Percentiles rank a stretch among this genome's conserved stretches.
Conservation (phyloP, 2,888 invertebrate genomes). For the Parapristionchus giblindavisi region DNA sequence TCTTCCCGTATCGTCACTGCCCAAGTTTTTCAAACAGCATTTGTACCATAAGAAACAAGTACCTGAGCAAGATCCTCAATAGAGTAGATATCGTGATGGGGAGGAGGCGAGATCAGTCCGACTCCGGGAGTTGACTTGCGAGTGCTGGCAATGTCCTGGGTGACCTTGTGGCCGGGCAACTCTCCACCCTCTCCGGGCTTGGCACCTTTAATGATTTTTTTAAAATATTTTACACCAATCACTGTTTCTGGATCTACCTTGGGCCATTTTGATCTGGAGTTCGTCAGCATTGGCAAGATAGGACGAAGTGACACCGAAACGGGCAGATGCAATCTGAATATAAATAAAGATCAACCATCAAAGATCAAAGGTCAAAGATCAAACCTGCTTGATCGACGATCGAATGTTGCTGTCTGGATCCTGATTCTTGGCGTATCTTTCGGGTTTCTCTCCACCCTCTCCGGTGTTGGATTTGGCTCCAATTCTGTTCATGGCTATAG, state of each 20-base stretch:
- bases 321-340: slow-evolving; percentile 86
- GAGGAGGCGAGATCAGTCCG: slow-evolving; percentile 96
- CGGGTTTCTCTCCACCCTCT: slow-evolving; percentile 84
- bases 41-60: too few species aligned
- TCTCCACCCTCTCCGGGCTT: slow-evolving; percentile 99
- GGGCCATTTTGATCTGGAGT: slow-evolving; percentile 99
- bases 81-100: slow-evolving; percentile 99
- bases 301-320: slow-evolving; percentile 96
- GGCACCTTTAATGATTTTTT: slow-evolving; percentile 75
- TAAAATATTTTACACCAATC: neutral
- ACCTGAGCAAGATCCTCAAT: slow-evolving; percentile 96
- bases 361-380: neutral
- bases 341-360: neutral
- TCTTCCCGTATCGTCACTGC: too few species aligned
- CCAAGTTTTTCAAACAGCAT: too few species aligned
- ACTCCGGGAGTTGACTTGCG: slow-evolving; percentile 96
- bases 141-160: slow-evolving; percentile 91
- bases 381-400: slow-evolving; percentile 91
- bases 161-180: slow-evolving; percentile 87
- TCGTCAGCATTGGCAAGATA: slow-evolving; percentile 97
- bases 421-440: slow-evolving; percentile 78
- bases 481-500: slow-evolving; percentile 95
- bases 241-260: slow-evolving; percentile 73
- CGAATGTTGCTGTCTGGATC: slow-evolving; percentile 84
- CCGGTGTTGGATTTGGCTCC: slow-evolving; percentile 98